phyloP scores from a whole-genome alignment of 2,113 vertebrate species.

The Eubucco bourcierii region DNA sequence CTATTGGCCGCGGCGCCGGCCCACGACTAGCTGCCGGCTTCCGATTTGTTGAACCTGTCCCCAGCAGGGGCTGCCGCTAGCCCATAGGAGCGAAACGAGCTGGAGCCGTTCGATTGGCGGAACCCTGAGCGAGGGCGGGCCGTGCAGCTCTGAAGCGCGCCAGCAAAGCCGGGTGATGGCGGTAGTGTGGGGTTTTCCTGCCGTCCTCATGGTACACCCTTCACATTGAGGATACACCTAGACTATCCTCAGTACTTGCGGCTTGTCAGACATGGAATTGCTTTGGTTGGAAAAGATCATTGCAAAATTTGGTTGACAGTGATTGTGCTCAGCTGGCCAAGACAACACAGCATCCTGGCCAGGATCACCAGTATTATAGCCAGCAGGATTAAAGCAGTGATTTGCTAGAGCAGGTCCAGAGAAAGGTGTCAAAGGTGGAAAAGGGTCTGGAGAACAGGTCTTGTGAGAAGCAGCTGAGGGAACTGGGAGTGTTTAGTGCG shows the following conservation, averaged over 20 bases:
- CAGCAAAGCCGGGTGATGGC: fast-evolving
- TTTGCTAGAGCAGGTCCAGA: not conserved
- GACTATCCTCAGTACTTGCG: not conserved
- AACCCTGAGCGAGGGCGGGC: not conserved
- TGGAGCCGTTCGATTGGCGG: conserved; percentile 20
- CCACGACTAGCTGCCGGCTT: fast-evolving
- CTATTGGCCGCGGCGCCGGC: not conserved
- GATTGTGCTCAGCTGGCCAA: not conserved
- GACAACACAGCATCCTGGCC: not conserved
- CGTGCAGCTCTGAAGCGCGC: fast-evolving
- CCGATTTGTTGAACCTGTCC: fast-evolving
- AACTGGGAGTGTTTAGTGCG: not conserved
- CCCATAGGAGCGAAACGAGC: not conserved
- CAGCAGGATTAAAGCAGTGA: not conserved
- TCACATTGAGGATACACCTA: fast-evolving
- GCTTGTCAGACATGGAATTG: not conserved
- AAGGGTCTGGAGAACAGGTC: not conserved
- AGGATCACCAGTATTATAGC: not conserved
- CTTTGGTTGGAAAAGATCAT: not conserved
- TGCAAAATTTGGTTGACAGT: no score
- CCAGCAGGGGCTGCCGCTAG: no score
- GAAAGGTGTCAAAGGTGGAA: not conserved
- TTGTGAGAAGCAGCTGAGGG: not conserved
- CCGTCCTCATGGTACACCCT: no score
- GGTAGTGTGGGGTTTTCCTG: not conserved